These are phyloP conservation scores for Drosophila saltans DNA, from an alignment of 1,140 invertebrate species.

Conservation along the genomic window DNA sequence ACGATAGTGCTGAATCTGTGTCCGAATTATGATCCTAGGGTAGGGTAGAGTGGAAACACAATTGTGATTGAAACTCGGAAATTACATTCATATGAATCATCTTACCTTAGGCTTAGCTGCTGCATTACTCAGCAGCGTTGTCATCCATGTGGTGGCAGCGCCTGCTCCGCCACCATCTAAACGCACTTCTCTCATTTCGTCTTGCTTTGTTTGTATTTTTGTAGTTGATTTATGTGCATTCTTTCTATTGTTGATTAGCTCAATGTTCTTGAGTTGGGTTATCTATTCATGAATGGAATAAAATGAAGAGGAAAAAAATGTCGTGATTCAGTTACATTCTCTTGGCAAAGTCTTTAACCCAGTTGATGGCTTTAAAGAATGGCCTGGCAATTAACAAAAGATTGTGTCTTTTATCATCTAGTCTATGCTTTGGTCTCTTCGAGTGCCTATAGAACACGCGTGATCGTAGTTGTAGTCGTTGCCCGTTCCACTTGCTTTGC, in stretches of 20 bases:
- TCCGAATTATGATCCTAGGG: constrained; percentile 75
- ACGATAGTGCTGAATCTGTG: constrained; percentile 82
- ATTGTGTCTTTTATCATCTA: constrained; percentile 24
- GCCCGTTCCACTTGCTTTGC: constrained; percentile 25
- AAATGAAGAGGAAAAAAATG: constrained; percentile 44
- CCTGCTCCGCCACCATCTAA: constrained; percentile 19
- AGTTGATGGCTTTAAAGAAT: constrained; percentile 29
- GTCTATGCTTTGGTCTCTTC: constrained; percentile 8
- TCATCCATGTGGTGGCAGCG: constrained; percentile 63
- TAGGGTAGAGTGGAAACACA: background rate
- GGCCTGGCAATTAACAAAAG: constrained; percentile 43
- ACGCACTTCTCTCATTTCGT: constrained; percentile 25
- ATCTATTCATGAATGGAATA: constrained; percentile 54
- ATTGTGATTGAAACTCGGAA: background rate
- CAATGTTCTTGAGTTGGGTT: constrained; percentile 83
- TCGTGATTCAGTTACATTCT: constrained; percentile 52
- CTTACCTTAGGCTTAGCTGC: constrained; percentile 62
- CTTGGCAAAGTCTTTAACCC: constrained; percentile 36
- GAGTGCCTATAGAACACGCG: constrained; percentile 16
- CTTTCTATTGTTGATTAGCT: constrained; percentile 81
- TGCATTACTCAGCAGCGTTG: constrained; percentile 57
- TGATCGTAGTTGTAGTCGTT: constrained; percentile 17
- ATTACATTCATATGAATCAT: background rate
- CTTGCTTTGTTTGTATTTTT: constrained; percentile 43
- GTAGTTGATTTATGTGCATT: constrained; percentile 76